Conservation (phyloP, 2,888 invertebrate genomes). For the Trichogramma dendrolimi region DNA sequence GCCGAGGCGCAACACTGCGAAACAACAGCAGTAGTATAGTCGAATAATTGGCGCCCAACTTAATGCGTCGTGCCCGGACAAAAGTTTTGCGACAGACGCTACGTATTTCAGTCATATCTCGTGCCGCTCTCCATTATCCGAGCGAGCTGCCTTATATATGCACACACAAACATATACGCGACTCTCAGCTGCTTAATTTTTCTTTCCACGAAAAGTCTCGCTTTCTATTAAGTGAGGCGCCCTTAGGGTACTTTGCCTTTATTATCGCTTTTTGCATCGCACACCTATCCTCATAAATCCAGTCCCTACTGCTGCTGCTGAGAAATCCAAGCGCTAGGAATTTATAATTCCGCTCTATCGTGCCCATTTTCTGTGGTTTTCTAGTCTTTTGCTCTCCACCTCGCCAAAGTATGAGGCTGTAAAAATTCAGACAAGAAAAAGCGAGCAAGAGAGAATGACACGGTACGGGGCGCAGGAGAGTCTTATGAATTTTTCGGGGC, state of each 20-base stretch:
- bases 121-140: slow-evolving; percentile 15
- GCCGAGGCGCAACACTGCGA: too few relatives aligned
- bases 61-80: background rate
- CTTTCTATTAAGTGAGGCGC: background rate
- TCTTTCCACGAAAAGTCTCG: too few relatives aligned
- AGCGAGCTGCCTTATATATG: background rate
- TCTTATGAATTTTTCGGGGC: slow-evolving; percentile 22
- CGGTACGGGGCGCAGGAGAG: background rate
- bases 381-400: background rate
- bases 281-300: slow-evolving; percentile 11
- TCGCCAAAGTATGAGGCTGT: slow-evolving; percentile 1
- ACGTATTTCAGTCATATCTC: background rate
- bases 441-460: slow-evolving; percentile 2
- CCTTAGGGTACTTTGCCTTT: slow-evolving; percentile 25
- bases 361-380: too few relatives aligned
- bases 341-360: slow-evolving; percentile 28
- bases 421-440: slow-evolving; percentile 4
- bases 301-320: slow-evolving; percentile 1
- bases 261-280: slow-evolving; percentile 31
- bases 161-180: too few relatives aligned
- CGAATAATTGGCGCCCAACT: background rate
- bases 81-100: background rate
- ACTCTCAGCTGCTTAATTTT: too few relatives aligned
- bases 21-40: background rate
- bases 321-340: slow-evolving; percentile 29